A percentile compares a stretch with the other conserved stretches of the same genome.
Conservation (phyloP, 2,797 vertebrate species). For the Notoglanidium macrostoma region DNA sequence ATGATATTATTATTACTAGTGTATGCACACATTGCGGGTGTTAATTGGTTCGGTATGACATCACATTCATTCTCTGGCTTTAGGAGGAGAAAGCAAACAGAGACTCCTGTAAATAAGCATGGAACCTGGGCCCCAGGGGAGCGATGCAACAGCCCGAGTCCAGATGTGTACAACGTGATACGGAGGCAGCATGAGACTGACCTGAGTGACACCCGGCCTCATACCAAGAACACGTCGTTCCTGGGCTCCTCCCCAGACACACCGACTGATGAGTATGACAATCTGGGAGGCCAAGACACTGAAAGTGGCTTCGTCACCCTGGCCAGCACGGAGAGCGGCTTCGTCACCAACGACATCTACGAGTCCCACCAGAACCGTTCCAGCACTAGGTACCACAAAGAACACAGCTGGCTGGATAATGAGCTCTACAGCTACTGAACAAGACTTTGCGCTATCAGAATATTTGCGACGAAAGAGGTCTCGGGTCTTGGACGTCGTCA, state of each 20-base stretch:
- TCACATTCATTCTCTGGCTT: background rate
- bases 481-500: background rate
- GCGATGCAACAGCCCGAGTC: conserved; percentile 71
- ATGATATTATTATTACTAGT: background rate
- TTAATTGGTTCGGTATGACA: background rate
- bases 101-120: conserved; percentile 72
- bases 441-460: background rate
- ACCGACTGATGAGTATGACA: conserved; percentile 79
- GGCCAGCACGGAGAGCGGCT: conserved; percentile 86
- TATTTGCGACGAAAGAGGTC: background rate
- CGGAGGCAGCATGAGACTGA: conserved; percentile 86
- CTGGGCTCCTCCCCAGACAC: conserved; percentile 70
- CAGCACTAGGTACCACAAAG: conserved; percentile 75
- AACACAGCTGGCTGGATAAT: conserved; percentile 77
- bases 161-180: conserved; percentile 89
- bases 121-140: conserved; percentile 69
- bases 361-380: conserved; percentile 73
- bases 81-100: conserved; percentile 67
- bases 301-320: conserved; percentile 82
- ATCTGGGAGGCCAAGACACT: conserved; percentile 75
- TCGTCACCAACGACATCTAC: conserved; percentile 89
- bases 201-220: conserved; percentile 82
- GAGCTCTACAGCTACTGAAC: conserved; percentile 55
- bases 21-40: background rate
- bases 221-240: conserved; percentile 90